Evolutionary conservation across 1,140 invertebrate genomes (phyloP).

Genomic region (Brachionus calyciflorus): DNA sequence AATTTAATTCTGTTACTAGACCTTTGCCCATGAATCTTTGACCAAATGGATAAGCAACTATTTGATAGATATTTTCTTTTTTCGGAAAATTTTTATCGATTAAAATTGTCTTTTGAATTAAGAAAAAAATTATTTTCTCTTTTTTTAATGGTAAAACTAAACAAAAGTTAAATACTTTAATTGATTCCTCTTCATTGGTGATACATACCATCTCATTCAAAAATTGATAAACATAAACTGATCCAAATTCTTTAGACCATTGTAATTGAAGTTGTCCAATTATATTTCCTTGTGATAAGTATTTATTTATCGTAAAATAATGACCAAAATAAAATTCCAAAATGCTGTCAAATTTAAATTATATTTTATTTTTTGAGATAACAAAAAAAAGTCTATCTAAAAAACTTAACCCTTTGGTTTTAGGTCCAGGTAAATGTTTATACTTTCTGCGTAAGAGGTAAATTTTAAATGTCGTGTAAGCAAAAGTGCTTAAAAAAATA

Average conservation of each 20-base stretch:
- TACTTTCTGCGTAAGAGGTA: neutral
- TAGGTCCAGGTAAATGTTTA: constrained; percentile 29
- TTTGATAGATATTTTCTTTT: neutral
- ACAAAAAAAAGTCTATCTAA: too few relatives aligned
- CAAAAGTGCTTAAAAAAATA: neutral
- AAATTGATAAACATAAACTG: neutral
- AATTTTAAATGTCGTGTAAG: constrained; percentile 12
- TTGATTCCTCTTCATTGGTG: neutral
- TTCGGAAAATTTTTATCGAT: neutral
- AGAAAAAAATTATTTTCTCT: neutral
- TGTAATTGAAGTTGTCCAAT: neutral
- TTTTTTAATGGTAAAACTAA: neutral
- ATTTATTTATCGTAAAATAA: neutral
- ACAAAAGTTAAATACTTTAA: neutral
- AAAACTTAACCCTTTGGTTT: constrained; percentile 16
- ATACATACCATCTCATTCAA: neutral
- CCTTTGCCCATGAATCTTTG: constrained; percentile 25
- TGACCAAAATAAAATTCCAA: constrained; percentile 24
- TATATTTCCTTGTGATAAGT: neutral
- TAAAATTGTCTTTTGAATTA: neutral
- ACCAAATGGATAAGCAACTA: neutral
- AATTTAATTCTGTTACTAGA: constrained; percentile 21
- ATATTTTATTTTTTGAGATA: neutral
- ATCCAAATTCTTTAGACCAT: neutral
- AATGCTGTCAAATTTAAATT: neutral